These are phyloP conservation scores for Apteryx owenii DNA, from an alignment of 2,113 vertebrate genomes.

Conservation along the genomic window DNA sequence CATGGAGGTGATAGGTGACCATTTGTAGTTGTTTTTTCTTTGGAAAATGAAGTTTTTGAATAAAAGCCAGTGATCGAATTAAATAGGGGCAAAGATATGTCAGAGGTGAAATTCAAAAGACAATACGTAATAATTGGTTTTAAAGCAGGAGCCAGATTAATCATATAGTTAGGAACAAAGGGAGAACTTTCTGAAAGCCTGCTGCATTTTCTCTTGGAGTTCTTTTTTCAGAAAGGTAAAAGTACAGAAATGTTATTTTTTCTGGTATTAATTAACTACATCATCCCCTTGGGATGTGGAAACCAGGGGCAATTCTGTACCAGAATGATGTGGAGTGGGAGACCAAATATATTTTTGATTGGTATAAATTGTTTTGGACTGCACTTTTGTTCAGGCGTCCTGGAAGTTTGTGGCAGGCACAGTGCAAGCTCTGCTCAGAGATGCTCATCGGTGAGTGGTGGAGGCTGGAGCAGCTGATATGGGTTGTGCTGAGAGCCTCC, in stretches of 20 bases:
- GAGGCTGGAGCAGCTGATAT: neutral
- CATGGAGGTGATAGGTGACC: slow-evolving; percentile 54
- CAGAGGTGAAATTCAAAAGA: slow-evolving; percentile 79
- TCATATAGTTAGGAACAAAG: slow-evolving; percentile 64
- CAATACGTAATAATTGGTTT: slow-evolving; percentile 78
- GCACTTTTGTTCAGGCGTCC: neutral
- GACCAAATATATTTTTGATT: neutral
- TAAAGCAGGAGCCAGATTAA: slow-evolving; percentile 74
- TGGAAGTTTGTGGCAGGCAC: neutral
- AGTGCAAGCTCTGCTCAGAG: neutral
- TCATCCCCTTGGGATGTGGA: neutral
- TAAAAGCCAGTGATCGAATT: slow-evolving; percentile 78
- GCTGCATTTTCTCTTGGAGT: neutral
- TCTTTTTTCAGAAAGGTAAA: neutral
- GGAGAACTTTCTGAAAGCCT: slow-evolving; percentile 47
- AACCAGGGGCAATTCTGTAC: neutral
- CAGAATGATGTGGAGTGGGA: neutral
- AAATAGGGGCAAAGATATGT: slow-evolving; percentile 73
- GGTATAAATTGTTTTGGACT: neutral
- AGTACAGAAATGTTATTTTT: neutral
- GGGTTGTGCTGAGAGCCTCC: rapidly evolving
- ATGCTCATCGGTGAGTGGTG: rapidly evolving
- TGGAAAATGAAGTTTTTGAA: slow-evolving; percentile 77
- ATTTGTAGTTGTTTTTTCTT: slow-evolving; percentile 56
- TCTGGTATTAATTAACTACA: neutral